Evolutionary conservation across 2,888 invertebrate species (phyloP).

Genomic region (Troides oblongomaculatus): DNA sequence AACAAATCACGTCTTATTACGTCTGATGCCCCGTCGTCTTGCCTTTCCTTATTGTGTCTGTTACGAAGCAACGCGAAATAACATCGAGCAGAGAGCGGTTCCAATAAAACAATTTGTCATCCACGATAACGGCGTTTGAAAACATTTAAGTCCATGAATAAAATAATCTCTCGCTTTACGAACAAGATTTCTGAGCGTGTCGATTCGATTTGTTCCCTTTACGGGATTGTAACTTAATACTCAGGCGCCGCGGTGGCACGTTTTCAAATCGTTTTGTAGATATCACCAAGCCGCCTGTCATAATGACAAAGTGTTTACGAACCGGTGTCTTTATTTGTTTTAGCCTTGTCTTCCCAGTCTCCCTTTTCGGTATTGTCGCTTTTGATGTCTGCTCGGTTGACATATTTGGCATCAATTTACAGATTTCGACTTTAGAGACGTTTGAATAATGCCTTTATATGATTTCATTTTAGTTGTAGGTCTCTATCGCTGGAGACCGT

Average conservation of each 20-base stretch:
- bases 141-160: conserved; percentile 57
- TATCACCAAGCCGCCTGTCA: conserved; percentile 55
- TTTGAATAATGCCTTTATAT: conserved; percentile 7
- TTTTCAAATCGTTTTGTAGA: conserved; percentile 51
- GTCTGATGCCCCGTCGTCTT: background rate
- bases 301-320: conserved; percentile 60
- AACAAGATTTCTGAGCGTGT: conserved; percentile 52
- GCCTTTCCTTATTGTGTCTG: background rate
- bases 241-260: conserved; percentile 55
- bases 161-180: conserved; percentile 52
- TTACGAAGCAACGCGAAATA: conserved; percentile 18
- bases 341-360: conserved; percentile 31
- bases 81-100: conserved; percentile 16
- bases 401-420: conserved; percentile 25
- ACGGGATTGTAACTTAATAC: conserved; percentile 63
- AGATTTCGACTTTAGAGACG: conserved; percentile 15
- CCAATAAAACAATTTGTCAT: conserved; percentile 54
- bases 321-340: conserved; percentile 42
- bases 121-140: conserved; percentile 54
- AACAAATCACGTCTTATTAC: background rate
- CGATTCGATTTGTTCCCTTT: conserved; percentile 56
- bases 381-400: conserved; percentile 28
- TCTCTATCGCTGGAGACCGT: background rate
- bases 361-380: conserved; percentile 27
- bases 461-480: background rate